phyloP scores from a whole-genome alignment of 1,140 invertebrate genomes.

The Cydia strobilella region DNA sequence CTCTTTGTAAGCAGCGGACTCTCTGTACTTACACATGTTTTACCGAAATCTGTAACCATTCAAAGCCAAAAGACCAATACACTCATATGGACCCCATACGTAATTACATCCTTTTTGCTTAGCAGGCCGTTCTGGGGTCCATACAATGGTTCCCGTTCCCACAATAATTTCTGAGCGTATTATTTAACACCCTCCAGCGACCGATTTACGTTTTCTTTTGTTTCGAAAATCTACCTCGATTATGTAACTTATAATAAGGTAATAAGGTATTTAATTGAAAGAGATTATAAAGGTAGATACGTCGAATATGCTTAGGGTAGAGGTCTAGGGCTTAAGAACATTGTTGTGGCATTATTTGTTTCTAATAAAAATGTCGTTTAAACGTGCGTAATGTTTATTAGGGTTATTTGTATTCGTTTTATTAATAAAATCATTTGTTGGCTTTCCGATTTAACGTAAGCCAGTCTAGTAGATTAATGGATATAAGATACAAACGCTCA shows the following conservation, averaged over 20 bases:
- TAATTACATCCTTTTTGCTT: background rate
- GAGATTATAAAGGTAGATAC: background rate
- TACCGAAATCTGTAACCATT: background rate
- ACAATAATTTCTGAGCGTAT: constrained; percentile 23
- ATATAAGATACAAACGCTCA: background rate
- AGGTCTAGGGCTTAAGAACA: background rate
- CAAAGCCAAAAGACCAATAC: background rate
- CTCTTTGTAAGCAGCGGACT: background rate
- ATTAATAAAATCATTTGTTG: background rate
- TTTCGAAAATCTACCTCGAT: background rate
- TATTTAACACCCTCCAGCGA: constrained; percentile 9
- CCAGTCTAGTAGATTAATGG: background rate
- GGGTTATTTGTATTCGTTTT: background rate
- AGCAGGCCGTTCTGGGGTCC: background rate
- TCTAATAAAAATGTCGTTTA: constrained; percentile 19
- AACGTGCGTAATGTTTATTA: background rate
- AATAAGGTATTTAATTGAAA: background rate
- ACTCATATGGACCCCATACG: background rate
- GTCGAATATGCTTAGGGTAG: background rate
- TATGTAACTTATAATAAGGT: background rate
- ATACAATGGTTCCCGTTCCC: constrained; percentile 24
- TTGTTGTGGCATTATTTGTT: constrained; percentile 20
- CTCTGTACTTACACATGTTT: background rate
- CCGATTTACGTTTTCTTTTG: background rate
- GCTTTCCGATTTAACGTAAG: background rate